Evolutionary conservation across 2,797 vertebrate species (phyloP).

Genomic region (Esox lucius): DNA sequence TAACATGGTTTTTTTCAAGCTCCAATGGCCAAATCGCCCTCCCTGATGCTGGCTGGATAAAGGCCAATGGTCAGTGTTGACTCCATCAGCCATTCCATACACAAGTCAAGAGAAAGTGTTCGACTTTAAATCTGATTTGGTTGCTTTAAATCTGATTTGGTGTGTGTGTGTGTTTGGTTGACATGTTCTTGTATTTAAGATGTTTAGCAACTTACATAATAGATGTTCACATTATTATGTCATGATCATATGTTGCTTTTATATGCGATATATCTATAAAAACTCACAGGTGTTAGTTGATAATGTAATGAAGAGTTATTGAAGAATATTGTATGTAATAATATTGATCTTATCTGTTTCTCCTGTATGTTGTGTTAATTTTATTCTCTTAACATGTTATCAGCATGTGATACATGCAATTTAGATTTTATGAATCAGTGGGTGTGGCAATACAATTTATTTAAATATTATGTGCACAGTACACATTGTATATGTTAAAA

Average conservation of each 20-base stretch:
- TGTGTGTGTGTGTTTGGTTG: not conserved
- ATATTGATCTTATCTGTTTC: not conserved
- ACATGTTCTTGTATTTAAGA: not conserved
- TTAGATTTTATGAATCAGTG: not conserved
- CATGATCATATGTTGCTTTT: not conserved
- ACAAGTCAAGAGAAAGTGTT: not conserved
- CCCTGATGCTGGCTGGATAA: not conserved
- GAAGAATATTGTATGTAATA: not conserved
- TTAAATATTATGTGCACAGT: not conserved
- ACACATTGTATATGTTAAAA: not conserved
- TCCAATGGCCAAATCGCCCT: conserved; percentile 33
- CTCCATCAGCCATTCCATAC: conserved; percentile 11
- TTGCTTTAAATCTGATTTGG: not conserved
- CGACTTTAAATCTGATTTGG: not conserved
- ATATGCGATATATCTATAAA: not conserved
- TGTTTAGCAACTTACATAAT: not conserved
- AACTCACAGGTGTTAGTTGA: not conserved
- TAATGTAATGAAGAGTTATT: not conserved
- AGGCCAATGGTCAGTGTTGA: conserved; percentile 32
- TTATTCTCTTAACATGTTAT: not conserved
- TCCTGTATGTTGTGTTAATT: not conserved
- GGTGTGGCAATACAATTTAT: not conserved
- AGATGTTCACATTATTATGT: not conserved
- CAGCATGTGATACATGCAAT: not conserved
- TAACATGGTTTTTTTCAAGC: conserved; percentile 35